Percentiles rank a stretch among this genome's conserved stretches.
Evolutionary conservation across 2,113 vertebrate genomes (phyloP).

Genomic region (Eonycteris spelaea): DNA sequence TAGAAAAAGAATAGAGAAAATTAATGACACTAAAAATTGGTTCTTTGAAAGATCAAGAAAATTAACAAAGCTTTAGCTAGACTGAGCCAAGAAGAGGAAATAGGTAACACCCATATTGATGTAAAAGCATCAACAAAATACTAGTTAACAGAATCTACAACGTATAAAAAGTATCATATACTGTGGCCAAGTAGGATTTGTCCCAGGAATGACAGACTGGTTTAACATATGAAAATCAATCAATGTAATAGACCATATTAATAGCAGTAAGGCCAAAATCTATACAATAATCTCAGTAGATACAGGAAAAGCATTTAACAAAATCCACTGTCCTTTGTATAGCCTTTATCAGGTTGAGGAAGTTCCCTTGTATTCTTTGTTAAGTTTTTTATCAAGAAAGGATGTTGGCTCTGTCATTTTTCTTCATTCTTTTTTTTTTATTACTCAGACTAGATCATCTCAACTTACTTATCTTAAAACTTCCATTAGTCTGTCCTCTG

Average conservation of each 20-base stretch:
- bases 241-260: background rate
- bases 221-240: background rate
- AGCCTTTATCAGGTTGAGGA: background rate
- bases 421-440: background rate
- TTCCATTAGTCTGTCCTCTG: background rate
- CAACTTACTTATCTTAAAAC: background rate
- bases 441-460: background rate
- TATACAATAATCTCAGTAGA: background rate
- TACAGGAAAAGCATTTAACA: background rate
- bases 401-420: background rate
- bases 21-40: background rate
- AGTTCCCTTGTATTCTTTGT: background rate
- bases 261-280: background rate
- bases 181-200: background rate
- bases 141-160: background rate
- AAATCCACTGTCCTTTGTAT: background rate
- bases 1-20: constrained; percentile 17
- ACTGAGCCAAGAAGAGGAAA: background rate
- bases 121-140: background rate
- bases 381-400: background rate
- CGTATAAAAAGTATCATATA: background rate
- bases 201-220: background rate
- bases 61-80: background rate
- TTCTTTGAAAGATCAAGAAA: constrained; percentile 21
- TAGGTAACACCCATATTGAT: background rate